Percentiles rank a stretch among this genome's conserved stretches.
phyloP scores from a whole-genome alignment of 2,797 vertebrate species.

The Sebastes diploproa region DNA sequence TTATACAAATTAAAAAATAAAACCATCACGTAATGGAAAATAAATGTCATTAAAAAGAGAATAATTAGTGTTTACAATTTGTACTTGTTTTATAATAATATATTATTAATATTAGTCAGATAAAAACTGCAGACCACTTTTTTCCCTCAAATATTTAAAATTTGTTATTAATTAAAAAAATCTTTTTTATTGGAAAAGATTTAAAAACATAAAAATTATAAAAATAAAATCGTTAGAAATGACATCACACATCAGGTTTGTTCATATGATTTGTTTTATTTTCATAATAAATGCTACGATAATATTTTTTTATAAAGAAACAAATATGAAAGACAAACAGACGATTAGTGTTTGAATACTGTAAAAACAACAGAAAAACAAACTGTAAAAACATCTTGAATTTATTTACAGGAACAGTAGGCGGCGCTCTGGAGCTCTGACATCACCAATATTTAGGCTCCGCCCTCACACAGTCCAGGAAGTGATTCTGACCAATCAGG shows the following conservation, averaged over 20 bases:
- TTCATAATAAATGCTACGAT: conserved; percentile 60
- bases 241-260: not conserved
- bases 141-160: not conserved
- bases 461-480: conserved; percentile 17
- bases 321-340: conserved; percentile 55
- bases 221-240: not conserved
- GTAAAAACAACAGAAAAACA: not conserved
- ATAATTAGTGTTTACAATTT: too few species aligned
- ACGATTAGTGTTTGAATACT: conserved; percentile 47
- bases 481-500: conserved; percentile 47
- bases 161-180: not conserved
- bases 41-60: too few species aligned
- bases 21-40: too few species aligned
- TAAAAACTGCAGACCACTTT: not conserved
- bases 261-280: conserved; percentile 53
- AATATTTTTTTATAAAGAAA: conserved; percentile 52
- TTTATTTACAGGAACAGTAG: conserved; percentile 66
- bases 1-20: not conserved
- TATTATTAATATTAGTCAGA: not conserved
- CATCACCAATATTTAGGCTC: conserved; percentile 8
- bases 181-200: too few species aligned
- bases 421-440: conserved; percentile 23
- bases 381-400: not conserved
- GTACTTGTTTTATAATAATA: too few species aligned
- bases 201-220: too few species aligned